Evolutionary conservation across 2,113 vertebrate genomes (phyloP).

Genomic region (Lepus timidus): DNA sequence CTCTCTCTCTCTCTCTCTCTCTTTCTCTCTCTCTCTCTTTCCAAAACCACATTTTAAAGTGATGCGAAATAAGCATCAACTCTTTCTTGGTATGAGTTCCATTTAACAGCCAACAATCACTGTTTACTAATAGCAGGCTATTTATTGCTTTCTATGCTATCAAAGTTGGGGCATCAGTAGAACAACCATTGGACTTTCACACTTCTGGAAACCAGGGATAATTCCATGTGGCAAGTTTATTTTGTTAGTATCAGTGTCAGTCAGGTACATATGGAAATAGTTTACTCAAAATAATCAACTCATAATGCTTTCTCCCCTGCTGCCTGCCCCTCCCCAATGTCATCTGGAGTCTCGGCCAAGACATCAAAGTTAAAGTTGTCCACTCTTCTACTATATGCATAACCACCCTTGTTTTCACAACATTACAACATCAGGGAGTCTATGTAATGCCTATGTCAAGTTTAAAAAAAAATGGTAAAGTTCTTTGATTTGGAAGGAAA

Average conservation of each 20-base stretch:
- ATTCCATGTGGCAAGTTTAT: conserved; percentile 63
- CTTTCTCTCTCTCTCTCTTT: conserved; percentile 27
- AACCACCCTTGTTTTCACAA: conserved; percentile 43
- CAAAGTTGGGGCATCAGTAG: background rate
- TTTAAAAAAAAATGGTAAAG: background rate
- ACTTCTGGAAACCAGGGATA: conserved; percentile 51
- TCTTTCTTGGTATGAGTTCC: conserved; percentile 42
- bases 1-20: conserved; percentile 36
- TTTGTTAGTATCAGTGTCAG: conserved; percentile 75
- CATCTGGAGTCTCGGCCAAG: conserved; percentile 72
- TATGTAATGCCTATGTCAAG: background rate
- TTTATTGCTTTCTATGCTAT: background rate
- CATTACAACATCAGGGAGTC: conserved; percentile 33
- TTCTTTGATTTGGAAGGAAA: conserved; percentile 41
- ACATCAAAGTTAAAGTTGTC: conserved; percentile 75
- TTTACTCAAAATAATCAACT: conserved; percentile 83
- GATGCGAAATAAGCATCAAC: conserved; percentile 19
- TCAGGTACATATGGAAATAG: conserved; percentile 78
- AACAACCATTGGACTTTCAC: conserved; percentile 67
- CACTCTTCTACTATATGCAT: conserved; percentile 56
- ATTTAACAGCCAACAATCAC: conserved; percentile 52
- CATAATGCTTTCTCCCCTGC: conserved; percentile 68
- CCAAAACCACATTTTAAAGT: conserved; percentile 52
- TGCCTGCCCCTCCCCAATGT: background rate
- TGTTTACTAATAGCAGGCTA: background rate